These are phyloP conservation scores for Fringilla coelebs DNA, from an alignment of 2,797 vertebrate genomes.

Conservation along the genomic window DNA sequence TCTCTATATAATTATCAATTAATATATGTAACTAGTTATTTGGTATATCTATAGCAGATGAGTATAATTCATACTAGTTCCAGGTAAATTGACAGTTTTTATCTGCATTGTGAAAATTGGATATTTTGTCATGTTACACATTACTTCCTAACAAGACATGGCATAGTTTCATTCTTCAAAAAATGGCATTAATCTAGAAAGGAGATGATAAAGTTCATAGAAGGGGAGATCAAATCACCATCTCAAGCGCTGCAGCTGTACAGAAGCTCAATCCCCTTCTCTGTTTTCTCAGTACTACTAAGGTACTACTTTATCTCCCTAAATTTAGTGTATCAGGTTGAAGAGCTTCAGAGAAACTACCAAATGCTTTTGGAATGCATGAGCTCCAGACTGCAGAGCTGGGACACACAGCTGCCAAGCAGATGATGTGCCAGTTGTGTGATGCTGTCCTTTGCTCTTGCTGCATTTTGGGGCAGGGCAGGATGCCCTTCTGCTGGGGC, in stretches of 20 bases:
- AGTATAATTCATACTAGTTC: not conserved
- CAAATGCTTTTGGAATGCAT: not conserved
- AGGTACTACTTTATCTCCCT: not conserved
- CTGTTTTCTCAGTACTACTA: not conserved
- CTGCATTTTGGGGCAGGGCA: not conserved
- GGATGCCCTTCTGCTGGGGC: not conserved
- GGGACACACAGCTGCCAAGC: not conserved
- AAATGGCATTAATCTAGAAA: not conserved
- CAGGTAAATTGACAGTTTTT: not conserved
- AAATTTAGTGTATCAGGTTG: not conserved
- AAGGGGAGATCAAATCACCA: not conserved
- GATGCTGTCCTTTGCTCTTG: not conserved
- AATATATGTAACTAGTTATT: not conserved
- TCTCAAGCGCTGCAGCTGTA: not conserved
- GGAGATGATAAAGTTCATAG: not conserved
- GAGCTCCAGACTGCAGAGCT: not conserved
- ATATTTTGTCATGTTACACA: not conserved
- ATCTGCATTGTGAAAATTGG: not conserved
- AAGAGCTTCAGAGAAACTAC: not conserved
- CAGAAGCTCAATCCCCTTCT: not conserved
- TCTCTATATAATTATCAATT: not conserved
- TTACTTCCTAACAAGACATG: not conserved
- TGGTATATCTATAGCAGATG: not conserved
- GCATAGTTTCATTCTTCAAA: not conserved
- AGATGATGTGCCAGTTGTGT: not conserved